Percentiles rank a stretch among this genome's conserved stretches.
Conservation (phyloP, 2,797 vertebrate genomes). For the Falco novaeseelandiae region DNA sequence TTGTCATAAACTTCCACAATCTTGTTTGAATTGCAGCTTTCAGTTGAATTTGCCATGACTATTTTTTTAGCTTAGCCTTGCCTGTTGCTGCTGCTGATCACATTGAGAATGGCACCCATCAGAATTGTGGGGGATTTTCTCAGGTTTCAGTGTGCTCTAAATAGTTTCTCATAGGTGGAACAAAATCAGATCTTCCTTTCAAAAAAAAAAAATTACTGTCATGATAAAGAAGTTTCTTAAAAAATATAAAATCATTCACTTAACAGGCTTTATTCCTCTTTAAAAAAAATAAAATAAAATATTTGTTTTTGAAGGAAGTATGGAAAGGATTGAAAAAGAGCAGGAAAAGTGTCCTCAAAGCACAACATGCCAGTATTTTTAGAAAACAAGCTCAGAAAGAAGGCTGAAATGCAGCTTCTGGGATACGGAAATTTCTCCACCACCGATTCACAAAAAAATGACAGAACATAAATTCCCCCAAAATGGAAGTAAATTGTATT, state of each 20-base stretch:
- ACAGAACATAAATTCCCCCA: neutral
- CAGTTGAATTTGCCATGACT: neutral
- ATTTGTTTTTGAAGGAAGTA: neutral
- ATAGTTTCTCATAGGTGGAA: neutral
- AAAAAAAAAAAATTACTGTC: neutral
- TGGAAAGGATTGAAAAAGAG: neutral
- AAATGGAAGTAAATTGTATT: neutral
- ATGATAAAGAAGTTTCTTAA: neutral
- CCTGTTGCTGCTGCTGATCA: neutral
- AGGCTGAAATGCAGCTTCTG: neutral
- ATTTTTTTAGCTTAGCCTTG: neutral
- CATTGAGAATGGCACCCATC: neutral
- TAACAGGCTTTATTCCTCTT: neutral
- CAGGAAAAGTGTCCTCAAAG: neutral
- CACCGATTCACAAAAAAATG: neutral
- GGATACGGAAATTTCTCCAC: neutral
- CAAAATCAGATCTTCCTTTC: neutral
- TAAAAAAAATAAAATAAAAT: neutral
- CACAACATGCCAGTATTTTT: neutral
- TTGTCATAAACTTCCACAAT: neutral
- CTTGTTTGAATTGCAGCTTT: neutral
- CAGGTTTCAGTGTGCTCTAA: neutral
- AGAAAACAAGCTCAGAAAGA: neutral
- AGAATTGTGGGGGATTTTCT: neutral
- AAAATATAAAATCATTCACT: accelerated